These are phyloP conservation scores for Oostethus manadensis DNA, from an alignment of 2,113 vertebrate genomes.

Conservation along the genomic window DNA sequence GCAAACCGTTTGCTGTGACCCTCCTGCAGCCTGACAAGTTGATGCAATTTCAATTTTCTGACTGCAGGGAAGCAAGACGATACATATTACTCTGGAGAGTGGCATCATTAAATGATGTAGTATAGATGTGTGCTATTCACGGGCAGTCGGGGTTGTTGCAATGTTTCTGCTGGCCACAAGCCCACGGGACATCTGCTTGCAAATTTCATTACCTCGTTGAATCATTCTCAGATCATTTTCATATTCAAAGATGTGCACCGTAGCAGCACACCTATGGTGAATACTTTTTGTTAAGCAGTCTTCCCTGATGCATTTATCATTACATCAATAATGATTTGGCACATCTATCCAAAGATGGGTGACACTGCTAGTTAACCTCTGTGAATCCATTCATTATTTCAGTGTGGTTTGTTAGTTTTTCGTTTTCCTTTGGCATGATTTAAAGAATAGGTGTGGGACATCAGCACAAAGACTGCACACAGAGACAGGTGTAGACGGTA, in stretches of 20 bases:
- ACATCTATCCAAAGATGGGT: conserved; percentile 44
- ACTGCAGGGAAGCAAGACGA: conserved; percentile 27
- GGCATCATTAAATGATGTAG: conserved; percentile 50
- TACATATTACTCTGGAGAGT: conserved; percentile 51
- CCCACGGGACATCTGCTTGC: conserved; percentile 41
- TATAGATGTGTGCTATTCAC: conserved; percentile 31
- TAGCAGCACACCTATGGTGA: conserved; percentile 27
- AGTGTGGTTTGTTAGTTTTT: conserved; percentile 33
- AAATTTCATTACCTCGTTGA: conserved; percentile 59
- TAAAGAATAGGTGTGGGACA: conserved; percentile 36
- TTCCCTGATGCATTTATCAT: conserved; percentile 43
- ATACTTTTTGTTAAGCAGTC: conserved; percentile 33
- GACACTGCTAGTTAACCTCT: conserved; percentile 52
- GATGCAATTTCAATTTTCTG: conserved; percentile 41
- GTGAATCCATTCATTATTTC: conserved; percentile 40
- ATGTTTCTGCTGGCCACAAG: conserved; percentile 46
- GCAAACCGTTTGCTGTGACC: conserved; percentile 36
- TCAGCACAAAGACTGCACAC: conserved; percentile 45
- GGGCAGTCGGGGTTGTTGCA: conserved; percentile 31
- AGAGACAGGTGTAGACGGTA: conserved; percentile 63
- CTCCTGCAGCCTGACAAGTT: conserved; percentile 39
- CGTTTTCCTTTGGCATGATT: conserved; percentile 30
- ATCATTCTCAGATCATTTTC: conserved; percentile 45
- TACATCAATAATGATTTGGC: conserved; percentile 50
- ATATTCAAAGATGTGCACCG: conserved; percentile 53